A percentile compares a stretch with the other conserved stretches of the same genome.
These are phyloP conservation scores for Campoplex nolae DNA, from an alignment of 2,888 invertebrate genomes.

Conservation along the genomic window DNA sequence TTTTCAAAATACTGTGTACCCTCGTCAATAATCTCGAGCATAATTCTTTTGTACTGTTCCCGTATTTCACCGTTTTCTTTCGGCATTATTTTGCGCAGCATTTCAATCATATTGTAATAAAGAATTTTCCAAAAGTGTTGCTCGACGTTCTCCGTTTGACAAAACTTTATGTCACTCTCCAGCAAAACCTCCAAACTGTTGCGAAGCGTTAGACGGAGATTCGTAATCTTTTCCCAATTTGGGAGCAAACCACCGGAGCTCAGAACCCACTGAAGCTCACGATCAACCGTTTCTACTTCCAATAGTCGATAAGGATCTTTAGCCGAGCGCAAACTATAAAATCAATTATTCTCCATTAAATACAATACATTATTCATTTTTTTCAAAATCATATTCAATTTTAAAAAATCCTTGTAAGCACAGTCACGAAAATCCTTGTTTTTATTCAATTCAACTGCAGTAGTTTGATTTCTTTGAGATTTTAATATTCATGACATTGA, in stretches of 20 bases:
- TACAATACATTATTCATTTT: background rate
- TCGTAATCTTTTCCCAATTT: constrained; percentile 89
- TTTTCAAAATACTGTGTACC: constrained; percentile 92
- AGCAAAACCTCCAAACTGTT: constrained; percentile 89
- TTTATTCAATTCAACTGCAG: background rate
- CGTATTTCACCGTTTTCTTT: constrained; percentile 87
- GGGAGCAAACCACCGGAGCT: constrained; percentile 87
- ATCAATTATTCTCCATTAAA: background rate
- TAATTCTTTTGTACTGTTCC: constrained; percentile 88
- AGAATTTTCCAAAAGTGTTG: constrained; percentile 96
- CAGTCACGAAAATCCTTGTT: background rate
- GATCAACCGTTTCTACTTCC: constrained; percentile 89
- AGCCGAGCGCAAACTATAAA: constrained; percentile 86
- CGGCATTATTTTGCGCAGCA: constrained; percentile 89
- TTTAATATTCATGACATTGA: too few relatives aligned
- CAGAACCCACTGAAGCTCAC: constrained; percentile 88
- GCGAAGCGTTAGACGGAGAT: constrained; percentile 89
- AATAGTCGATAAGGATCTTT: constrained; percentile 88
- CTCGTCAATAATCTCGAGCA: constrained; percentile 91
- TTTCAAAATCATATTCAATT: background rate
- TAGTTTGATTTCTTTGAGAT: too few relatives aligned
- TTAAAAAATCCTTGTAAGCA: too few relatives aligned
- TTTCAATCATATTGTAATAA: constrained; percentile 95
- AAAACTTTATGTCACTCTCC: constrained; percentile 93
- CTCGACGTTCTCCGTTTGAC: constrained; percentile 94